Base-by-base conservation (phyloP, 2,888 invertebrate species). In the Ptychoptera contaminata region DNA sequence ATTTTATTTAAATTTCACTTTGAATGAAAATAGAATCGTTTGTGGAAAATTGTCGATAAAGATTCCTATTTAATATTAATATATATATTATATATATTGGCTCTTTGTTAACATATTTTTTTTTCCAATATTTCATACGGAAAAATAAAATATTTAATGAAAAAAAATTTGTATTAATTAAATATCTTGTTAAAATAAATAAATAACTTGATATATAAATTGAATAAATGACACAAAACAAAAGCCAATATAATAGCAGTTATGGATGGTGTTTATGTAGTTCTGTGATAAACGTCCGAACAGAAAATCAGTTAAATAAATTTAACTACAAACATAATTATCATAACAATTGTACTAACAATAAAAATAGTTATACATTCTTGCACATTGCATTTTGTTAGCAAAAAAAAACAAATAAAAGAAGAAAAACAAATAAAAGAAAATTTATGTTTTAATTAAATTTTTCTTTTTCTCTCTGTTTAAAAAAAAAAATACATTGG, bases 271-370 rank as follows among this genome's bases (percentile, higher is more conserved):
- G 32, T 32, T 9, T 42, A 34, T 42, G 42, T 42, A 5, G 42
- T 42, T 42, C 42, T 42, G 42, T 42, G 42, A 42, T 42, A 42
- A 42, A 42, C 23, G 23, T 23, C 23, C 23, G 23, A 23, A 23
- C 23, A 23, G 23, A 23, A 23, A 23, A 23, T 23, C 23, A 23
- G 23, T 23, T 23, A 23, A 36, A 14, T 36, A 36, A 36, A 12
- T 36, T 12, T 14, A 36, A 36, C 4, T 12, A 42, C 34, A 34
- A 42, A 35, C 8, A 11, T 32, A 32, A 32, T 32, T 11, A 32
- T 32, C 32, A 32, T 11, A 9, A 32, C 3, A 9, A 32, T 11
- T n/a, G n/a, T 11, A 32, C n/a, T 11, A 11, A 32, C n/a, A 32
- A 32, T 32, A 11, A 32, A 32, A 32, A 32, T n/a, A 32, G 8